Evolutionary conservation across 2,113 vertebrate genomes (phyloP).

Genomic region (Peromyscus leucopus): DNA sequence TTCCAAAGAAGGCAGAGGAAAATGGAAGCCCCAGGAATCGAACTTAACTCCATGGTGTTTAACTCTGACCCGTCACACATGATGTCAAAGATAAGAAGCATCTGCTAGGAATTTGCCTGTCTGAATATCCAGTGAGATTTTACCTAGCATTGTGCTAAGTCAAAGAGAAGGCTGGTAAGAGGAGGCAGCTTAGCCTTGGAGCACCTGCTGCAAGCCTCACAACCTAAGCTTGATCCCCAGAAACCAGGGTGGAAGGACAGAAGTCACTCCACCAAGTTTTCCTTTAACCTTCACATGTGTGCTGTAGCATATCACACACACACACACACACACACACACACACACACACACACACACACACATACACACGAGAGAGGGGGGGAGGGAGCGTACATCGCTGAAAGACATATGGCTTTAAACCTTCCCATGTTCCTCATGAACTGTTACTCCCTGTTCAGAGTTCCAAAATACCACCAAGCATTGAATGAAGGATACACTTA

Average conservation of each 20-base stretch:
- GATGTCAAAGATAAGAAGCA: conserved; percentile 52
- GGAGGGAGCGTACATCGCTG: too few species aligned
- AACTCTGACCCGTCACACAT: conserved; percentile 50
- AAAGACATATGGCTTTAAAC: conserved; percentile 53
- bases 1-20: conserved; percentile 72
- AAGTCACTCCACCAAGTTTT: not conserved
- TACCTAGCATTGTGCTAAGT: not conserved
- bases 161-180: not conserved
- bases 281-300: not conserved
- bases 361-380: too few species aligned
- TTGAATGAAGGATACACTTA: not conserved
- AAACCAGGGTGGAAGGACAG: not conserved
- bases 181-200: not conserved
- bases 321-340: not conserved
- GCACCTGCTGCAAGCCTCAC: not conserved
- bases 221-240: not conserved
- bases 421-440: conserved; percentile 1
- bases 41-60: not conserved
- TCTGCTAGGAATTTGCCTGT: conserved; percentile 14
- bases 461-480: not conserved
- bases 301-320: not conserved
- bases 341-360: not conserved
- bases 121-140: conserved; percentile 46
- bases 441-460: not conserved
- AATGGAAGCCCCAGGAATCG: conserved; percentile 61